Evolutionary conservation across 2,113 vertebrate species (phyloP), one percentile per base, ranked within the genome.

Genomic region (Mesoclemmys tuberculata): DNA sequence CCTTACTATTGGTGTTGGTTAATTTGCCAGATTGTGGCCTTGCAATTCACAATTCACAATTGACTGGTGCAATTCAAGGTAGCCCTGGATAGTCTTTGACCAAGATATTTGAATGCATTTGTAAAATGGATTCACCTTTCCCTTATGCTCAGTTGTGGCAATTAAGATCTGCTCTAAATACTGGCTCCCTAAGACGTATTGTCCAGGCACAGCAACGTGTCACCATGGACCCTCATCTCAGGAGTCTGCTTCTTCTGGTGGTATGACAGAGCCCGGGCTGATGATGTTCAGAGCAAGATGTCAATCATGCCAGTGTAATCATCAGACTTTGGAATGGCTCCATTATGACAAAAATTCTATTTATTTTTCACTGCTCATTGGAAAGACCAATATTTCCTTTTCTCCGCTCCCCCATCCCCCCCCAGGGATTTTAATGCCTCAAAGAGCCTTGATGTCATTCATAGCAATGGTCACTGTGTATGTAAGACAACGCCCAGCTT

Each of bases 371-470:
- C 35, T 19, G 61, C 16, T 75, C 38, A 75, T 75, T 26, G 71
- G 22, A 75, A 41, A 13, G 38, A 75, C 22, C 21, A 75, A 44
- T 7, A 75, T 44, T 24, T 44, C 87, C 93, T 95, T 93, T 89
- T 87, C 87, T 93, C 89, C 78, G 6, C 14, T 13, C 80, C 88
- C 82, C 83, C 95, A 94, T 74, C 26, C 85, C 4, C 31, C 93
- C 88, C 83, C 85, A 78, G 92, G 90, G 92, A 94, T 94, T 77
- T 88, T 89, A 74, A 95, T 89, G 87, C 90, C 89, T 26, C 24
- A 83, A 94, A 64, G 85, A 58, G 14, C 85, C 24, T 80, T 94
- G 22, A 87, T 85, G 85, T 88, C 91, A 89, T 10, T 87, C 93
- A 88, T 7, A 55, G 22, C 41, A 26, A 41, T 12, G 71, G 64